Evolutionary conservation across 2,113 vertebrate genomes (phyloP), one percentile per base, ranked within the genome.

Genomic region (Anolis carolinensis): DNA sequence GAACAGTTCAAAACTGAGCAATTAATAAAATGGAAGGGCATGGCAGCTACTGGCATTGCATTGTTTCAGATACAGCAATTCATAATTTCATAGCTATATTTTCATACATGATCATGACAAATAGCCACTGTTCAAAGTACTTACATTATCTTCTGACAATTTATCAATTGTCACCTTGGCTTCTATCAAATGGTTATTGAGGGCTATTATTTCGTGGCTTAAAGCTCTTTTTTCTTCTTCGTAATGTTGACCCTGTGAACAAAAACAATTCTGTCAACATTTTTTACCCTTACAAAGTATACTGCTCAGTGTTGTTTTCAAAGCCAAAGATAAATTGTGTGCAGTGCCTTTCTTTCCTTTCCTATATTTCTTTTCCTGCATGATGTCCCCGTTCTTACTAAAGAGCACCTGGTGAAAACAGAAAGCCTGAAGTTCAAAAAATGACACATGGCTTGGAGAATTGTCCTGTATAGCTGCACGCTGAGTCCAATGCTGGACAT

Each of bases 101-200:
- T 92, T 55, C n/a, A 10, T 86, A 84, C 71, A 88, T 63, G 78
- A 82, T 72, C 7, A 85, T 84, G 78, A 88, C 25, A 86, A 73
- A 1, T 71, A 86, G 4, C 2, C 32, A 55, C 73, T 79, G 72
- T 89, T 75, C 86, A 85, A 59, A 82, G 87, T 92, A 98, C 98
- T 98, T 96, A 99, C 98, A 18, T 99, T 99, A 95, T 99, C 98
- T 94, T 98, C 97, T 73, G 97, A 96, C 86, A 99, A 97, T 94
- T 99, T 99, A 93, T 99, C 97, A 76, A 99, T 98, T 27, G 98
- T 98, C 95, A 99, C 97, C 95, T 99, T 99, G 75, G 98, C 98
- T 93, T 99, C 98, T 97, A 98, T 97, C 91, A 99, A 96, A 93
- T 99, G 98, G 93, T 98, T 98, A 93, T 98, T 99, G 92, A 99